phyloP scores from a whole-genome alignment of 2,797 vertebrate genomes.

The Cryptoblepharus egeriae region DNA sequence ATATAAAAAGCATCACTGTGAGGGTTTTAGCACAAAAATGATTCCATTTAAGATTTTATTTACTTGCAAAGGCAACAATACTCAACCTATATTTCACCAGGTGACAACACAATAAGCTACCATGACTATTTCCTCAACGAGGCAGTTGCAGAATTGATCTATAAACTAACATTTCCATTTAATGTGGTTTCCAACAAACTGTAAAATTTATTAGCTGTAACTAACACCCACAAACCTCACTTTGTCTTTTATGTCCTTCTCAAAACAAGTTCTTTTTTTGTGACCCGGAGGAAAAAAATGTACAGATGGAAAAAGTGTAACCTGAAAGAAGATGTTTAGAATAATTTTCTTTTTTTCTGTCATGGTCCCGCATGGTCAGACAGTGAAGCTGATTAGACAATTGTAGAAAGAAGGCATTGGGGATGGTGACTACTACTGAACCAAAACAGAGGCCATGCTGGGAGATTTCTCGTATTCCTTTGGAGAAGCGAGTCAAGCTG shows the following conservation, averaged over 20 bases:
- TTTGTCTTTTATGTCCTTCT: constrained; percentile 65
- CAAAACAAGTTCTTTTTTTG: constrained; percentile 63
- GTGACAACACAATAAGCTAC: constrained; percentile 64
- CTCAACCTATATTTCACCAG: constrained; percentile 60
- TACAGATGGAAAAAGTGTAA: constrained; percentile 42
- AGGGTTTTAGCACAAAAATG: constrained; percentile 28
- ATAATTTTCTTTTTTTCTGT: constrained; percentile 41
- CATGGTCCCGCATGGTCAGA: constrained; percentile 14
- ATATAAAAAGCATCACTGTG: neutral
- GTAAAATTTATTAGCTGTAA: constrained; percentile 74
- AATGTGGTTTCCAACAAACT: constrained; percentile 74
- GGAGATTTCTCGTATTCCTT: neutral
- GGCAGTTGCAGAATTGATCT: constrained; percentile 65
- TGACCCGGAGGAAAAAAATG: constrained; percentile 49
- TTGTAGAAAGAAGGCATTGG: neutral
- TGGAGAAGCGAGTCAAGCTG: neutral
- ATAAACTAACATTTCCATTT: constrained; percentile 71
- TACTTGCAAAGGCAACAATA: constrained; percentile 54
- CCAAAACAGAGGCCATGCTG: neutral
- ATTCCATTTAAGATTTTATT: constrained; percentile 53
- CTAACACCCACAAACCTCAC: constrained; percentile 59
- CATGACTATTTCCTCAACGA: constrained; percentile 57
- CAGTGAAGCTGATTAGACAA: neutral
- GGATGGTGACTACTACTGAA: neutral
- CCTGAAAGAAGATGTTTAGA: constrained; percentile 64